Evolutionary conservation across 2,888 invertebrate species (phyloP).

Genomic region (Dendrolimus pini): DNA sequence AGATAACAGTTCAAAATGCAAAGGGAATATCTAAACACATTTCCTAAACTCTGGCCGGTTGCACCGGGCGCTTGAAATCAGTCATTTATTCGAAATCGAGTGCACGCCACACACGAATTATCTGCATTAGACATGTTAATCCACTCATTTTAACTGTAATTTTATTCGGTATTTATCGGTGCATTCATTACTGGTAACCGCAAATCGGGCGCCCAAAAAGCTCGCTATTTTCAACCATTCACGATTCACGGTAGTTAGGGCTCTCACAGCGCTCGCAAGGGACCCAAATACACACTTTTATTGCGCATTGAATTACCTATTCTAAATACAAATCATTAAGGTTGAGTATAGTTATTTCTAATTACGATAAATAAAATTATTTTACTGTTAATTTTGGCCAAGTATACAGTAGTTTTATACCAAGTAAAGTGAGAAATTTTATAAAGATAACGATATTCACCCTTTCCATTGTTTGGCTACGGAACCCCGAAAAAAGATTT

Average conservation of each 20-base stretch:
- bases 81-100: constrained; percentile 63
- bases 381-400: no score
- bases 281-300: background rate
- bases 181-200: constrained; percentile 73
- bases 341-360: no score
- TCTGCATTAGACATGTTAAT: constrained; percentile 77
- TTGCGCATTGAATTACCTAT: no score
- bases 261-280: background rate
- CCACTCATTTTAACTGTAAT: constrained; percentile 77
- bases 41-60: constrained; percentile 18
- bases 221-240: constrained; percentile 63
- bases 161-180: constrained; percentile 77
- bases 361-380: no score
- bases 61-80: constrained; percentile 36
- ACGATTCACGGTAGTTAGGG: constrained; percentile 30
- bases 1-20: background rate
- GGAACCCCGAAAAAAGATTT: no score
- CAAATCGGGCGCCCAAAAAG: constrained; percentile 75
- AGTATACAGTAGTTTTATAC: no score
- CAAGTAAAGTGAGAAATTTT: no score
- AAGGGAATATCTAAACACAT: constrained; percentile 11
- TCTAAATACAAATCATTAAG: background rate
- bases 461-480: no score
- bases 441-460: no score
- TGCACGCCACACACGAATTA: constrained; percentile 64